Evolutionary conservation across 2,797 vertebrate species (phyloP), one percentile per base, ranked within the genome.

Genomic region (Darevskia mixta): DNA sequence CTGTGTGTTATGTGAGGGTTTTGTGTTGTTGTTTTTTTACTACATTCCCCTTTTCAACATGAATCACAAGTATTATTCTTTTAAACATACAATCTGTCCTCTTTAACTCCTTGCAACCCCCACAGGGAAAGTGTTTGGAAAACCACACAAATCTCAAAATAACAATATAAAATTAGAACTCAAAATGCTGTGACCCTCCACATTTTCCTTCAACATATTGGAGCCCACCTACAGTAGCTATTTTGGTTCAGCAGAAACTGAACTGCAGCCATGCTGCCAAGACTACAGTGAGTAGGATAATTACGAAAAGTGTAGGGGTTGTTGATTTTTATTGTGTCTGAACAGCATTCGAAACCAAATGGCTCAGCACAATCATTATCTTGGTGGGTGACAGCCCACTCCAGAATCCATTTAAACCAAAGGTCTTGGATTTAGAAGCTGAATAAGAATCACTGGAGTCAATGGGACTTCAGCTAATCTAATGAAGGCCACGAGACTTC

Each of bases 141-240:
- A 45, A 80, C 29, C 75, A 25, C 29, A 82, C 76, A 87, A 43
- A 49, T 85, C 81, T 71, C 45, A 83, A 88, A 93, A 80, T 75
- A 86, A 90, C 35, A 86, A 66, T 82, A 76, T 13, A 79, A 94
- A 92, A 85, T 79, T 89, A 94, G 89, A 92, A 90, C 79, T 69
- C 88, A 32, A 87, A 79, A 87, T 75, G 35, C 17, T 90, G 43
- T 84, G 76, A 90, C 83, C 61, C 25, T 82, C 83, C 43, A 87
- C 4, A 83, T 90, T 89, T 32, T 29, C 43, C 61, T 94, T 92
- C 79, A 92, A 72, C 43, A 89, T 66, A 87, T 75, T 20, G 90
- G 85, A 94, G 85, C 35, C 67, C 82, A 89, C 72, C 81, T 88
- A 89, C 76, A 91, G 89, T 83, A 90, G 91, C 90, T 89, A 90